These are phyloP conservation scores for Spodoptera frugiperda DNA, from an alignment of 1,140 invertebrate species.

Conservation along the genomic window DNA sequence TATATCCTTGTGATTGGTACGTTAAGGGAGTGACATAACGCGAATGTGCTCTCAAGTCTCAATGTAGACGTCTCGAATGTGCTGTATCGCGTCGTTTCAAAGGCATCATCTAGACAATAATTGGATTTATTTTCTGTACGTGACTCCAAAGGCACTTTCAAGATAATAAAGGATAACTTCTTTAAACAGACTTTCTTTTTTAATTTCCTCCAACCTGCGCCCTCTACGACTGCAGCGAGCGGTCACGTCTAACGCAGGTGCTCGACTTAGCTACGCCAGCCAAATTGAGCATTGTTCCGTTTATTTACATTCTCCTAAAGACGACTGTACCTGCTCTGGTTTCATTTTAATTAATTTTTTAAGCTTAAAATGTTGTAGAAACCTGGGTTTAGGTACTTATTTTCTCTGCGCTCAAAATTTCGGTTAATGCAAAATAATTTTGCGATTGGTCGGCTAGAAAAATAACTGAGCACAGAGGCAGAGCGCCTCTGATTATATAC, in stretches of 20 bases:
- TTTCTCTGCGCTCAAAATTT: background rate
- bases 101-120: background rate
- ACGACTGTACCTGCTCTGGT: constrained; percentile 21
- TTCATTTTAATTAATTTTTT: constrained; percentile 9
- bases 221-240: constrained; percentile 40
- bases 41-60: too few relatives aligned
- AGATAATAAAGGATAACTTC: constrained; percentile 53
- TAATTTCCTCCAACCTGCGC: constrained; percentile 56
- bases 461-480: background rate
- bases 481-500: too few relatives aligned
- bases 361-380: background rate
- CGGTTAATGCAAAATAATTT: too few relatives aligned
- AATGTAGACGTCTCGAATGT: background rate
- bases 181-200: constrained; percentile 58
- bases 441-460: background rate
- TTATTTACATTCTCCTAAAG: constrained; percentile 50
- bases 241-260: constrained; percentile 63
- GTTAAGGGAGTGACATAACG: too few relatives aligned
- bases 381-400: background rate
- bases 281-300: constrained; percentile 63
- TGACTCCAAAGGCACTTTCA: constrained; percentile 48
- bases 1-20: too few relatives aligned
- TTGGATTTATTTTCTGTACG: constrained; percentile 49
- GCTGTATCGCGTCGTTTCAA: background rate
- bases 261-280: constrained; percentile 53